Conservation (phyloP, 2,888 invertebrate genomes). For the Megamerina dolium region DNA sequence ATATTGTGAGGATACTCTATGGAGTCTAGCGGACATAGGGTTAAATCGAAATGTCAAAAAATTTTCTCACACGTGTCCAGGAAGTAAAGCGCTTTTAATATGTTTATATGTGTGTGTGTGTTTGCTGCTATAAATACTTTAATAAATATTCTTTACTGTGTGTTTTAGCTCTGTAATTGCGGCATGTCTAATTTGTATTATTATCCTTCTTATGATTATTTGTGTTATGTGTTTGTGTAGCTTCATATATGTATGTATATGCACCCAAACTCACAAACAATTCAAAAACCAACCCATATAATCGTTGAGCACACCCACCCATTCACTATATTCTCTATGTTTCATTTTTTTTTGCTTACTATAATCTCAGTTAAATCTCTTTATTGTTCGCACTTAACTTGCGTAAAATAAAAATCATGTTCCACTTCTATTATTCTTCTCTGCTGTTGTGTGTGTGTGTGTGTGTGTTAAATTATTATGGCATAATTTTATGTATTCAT, state of each 20-base stretch:
- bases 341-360: conserved; percentile 12
- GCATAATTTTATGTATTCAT: conserved; percentile 9
- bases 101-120: background rate
- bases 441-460: background rate
- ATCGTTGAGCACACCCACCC: conserved; percentile 1
- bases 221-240: background rate
- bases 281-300: too few species aligned
- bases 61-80: background rate
- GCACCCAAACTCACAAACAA: too few species aligned
- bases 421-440: conserved; percentile 25
- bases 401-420: conserved; percentile 49
- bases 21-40: too few species aligned
- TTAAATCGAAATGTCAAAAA: conserved; percentile 2
- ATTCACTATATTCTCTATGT: background rate
- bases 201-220: conserved; percentile 20
- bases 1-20: too few species aligned
- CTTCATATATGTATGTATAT: background rate
- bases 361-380: conserved; percentile 39
- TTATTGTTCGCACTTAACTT: conserved; percentile 47
- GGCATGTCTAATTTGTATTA: conserved; percentile 32
- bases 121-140: background rate
- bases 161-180: too few species aligned
- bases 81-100: conserved; percentile 1
- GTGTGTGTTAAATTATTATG: background rate
- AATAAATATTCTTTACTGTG: too few species aligned